Base-by-base conservation (phyloP, 2,888 invertebrate species). In the Rhamphomyia laevipes region DNA sequence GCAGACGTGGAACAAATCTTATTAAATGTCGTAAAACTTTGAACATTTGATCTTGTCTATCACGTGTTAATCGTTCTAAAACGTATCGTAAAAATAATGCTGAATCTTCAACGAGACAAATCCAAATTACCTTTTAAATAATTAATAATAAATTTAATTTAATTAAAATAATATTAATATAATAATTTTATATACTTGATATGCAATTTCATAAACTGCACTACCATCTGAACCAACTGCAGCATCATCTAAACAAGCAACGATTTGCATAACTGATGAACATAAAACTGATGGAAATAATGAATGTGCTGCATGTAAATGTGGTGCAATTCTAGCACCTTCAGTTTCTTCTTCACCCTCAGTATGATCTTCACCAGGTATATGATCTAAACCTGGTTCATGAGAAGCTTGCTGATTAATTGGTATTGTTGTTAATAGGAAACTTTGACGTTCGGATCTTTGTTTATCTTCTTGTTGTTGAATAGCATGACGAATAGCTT, bases 251-350 rank as follows among this genome's bases (percentile, higher is more conserved):
- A 99, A 72, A 48, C 97, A 77, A 59, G 89, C 84, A 13, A 99
- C 88, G 52, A 99, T 93, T 66, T 90, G 90, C 47, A 97, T 85
- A 0, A 95, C 94, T 0, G 96, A 92, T 0, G 94, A 89, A 67
- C 99, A 96, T 21, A 99, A 74, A 42, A 89, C 91, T 1, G 99
- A 97, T 1, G 99, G 99, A 68, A 99, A 99, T 35, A 99, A 74
- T 0, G 94, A 90, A 59, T 95, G 89, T 0, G 95, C 94, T 3
- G 92, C 85, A 65, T 94, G 91, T 5, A 91, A 77, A 63, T 90
- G 90, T 60, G 90, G 88, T 0, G 84, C 78, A 56, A 80, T 82
- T 40, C 88, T 76, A 1, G 82, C 77, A 13, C 81, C 78, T 65
- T 86, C 86, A 11, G 77, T 79, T 55, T 73, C 81, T 71, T 77